Base-by-base conservation (phyloP, 1,140 invertebrate species). In the Drosophila kepulauana region DNA sequence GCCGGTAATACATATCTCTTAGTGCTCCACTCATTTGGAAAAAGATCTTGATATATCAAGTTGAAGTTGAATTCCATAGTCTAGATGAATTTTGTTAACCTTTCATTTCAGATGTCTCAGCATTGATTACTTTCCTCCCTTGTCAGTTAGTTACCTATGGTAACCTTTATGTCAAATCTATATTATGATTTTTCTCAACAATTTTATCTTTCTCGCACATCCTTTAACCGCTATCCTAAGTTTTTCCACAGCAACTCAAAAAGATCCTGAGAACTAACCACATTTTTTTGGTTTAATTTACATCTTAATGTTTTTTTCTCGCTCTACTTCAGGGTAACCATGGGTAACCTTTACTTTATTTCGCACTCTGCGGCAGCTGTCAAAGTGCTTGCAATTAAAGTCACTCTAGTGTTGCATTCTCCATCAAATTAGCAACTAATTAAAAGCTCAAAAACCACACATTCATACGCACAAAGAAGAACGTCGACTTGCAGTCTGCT, bases 401-500 rank as follows among this genome's bases (percentile, higher is more conserved):
- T 20, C 43, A 75, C 48, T 69, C 57, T 41, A 49, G 38, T 57
- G 66, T 13, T 70, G 72, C 66, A 75, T 75, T 71, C 68, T 56
- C 65, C 70, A 87, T 70, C 79, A 75, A 82, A 86, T 86, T 88
- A 86, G 79, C 62, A 82, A 86, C 82, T 82, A 86, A 86, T 86
- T 87, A 86, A 87, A 86, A 73, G 76, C 82, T 88, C 84, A 87
- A 75, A 81, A 58, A 58, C 77, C 43, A 45, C 51, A 63, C 59
- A 25, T 25, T 48, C 28, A 16, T 46, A 51, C 46, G 49, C 30
- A 52, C 35, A 52, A 20, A 45, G 35, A 41, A 20, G 20, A 64
- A 16, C 5, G 48, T 54, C 41, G 57, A 45, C 11, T 20, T 63
- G 46, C 16, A 72, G 67, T 57, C 72, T 28, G 41, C 33, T 38